A percentile compares a stretch with the other conserved stretches of the same genome.
phyloP scores from a whole-genome alignment of 2,888 invertebrate species.

The Heliconius ethilla region DNA sequence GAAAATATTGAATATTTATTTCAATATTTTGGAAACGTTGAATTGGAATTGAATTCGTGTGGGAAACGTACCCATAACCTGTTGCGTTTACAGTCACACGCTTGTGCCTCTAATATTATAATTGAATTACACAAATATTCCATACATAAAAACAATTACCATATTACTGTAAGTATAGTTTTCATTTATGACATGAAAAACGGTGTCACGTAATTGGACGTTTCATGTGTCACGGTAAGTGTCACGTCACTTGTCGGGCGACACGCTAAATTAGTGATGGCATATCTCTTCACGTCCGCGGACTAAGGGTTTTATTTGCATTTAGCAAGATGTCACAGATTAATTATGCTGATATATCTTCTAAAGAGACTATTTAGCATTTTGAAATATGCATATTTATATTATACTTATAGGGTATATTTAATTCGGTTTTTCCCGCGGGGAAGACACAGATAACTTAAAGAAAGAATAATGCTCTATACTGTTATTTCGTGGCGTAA shows the following conservation, averaged over 20 bases:
- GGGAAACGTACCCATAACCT: too few species aligned
- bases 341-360: not conserved
- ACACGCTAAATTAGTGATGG: constrained; percentile 6
- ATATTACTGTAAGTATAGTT: constrained; percentile 8
- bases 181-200: constrained; percentile 22
- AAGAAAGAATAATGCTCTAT: too few species aligned
- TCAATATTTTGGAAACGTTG: too few species aligned
- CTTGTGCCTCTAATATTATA: not conserved
- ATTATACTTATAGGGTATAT: not conserved
- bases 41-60: too few species aligned
- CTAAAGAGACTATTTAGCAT: not conserved
- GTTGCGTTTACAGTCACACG: too few species aligned
- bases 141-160: not conserved
- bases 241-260: constrained; percentile 13
- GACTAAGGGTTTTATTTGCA: constrained; percentile 16
- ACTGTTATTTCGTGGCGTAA: too few species aligned
- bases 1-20: too few species aligned
- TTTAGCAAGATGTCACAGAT: not conserved
- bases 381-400: not conserved
- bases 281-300: constrained; percentile 1
- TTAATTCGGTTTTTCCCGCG: too few species aligned
- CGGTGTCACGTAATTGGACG: constrained; percentile 14
- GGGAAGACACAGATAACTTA: too few species aligned
- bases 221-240: not conserved
- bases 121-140: not conserved